Evolutionary conservation across 2,113 vertebrate species (phyloP).

Genomic region (Hippocampus comes): DNA sequence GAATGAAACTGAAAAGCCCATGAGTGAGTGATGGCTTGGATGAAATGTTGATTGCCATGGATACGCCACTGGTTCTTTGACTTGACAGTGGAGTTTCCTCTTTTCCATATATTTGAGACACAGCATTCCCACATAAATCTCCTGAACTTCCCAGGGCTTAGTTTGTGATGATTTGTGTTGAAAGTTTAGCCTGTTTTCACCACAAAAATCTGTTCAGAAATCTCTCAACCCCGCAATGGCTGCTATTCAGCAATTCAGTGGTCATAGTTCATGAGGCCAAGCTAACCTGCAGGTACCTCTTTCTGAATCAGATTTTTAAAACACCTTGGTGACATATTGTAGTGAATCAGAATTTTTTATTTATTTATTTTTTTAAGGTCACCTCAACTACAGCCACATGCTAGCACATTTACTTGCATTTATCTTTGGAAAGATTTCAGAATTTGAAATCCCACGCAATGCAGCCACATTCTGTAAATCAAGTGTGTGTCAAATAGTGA

Average conservation of each 20-base stretch:
- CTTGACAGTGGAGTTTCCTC: neutral
- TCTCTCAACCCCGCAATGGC: neutral
- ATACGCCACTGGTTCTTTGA: constrained; percentile 1
- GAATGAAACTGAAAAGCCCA: neutral
- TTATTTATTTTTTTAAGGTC: too few species aligned
- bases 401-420: too few species aligned
- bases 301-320: too few species aligned
- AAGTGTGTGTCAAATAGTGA: too few species aligned
- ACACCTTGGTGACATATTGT: too few species aligned
- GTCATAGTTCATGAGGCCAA: neutral
- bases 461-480: too few species aligned
- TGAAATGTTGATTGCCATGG: constrained; percentile 39
- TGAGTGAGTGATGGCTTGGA: constrained; percentile 31
- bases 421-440: too few species aligned
- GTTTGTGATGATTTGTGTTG: neutral
- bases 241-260: too few species aligned
- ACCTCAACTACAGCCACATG: too few species aligned
- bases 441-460: too few species aligned
- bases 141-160: neutral
- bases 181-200: neutral
- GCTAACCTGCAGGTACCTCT: too few species aligned
- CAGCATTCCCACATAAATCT: constrained; percentile 3
- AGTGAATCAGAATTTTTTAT: too few species aligned
- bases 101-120: neutral
- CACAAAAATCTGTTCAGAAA: neutral